phyloP scores from a whole-genome alignment of 30 jellyfish, hydroid and myxozoan genomes.

The Sanderia malayensis region DNA sequence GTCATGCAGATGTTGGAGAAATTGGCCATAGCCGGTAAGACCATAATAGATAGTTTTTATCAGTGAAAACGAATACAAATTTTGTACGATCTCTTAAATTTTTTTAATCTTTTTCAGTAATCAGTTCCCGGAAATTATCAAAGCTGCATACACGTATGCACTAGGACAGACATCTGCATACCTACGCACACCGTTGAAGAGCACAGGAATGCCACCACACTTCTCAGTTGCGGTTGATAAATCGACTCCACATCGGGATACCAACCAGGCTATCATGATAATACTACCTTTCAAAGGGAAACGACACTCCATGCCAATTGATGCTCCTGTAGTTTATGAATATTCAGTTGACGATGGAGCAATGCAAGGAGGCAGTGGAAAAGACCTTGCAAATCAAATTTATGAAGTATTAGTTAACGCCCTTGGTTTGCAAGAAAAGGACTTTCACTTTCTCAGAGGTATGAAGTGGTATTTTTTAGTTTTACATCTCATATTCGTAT shows the following conservation, averaged over 20 bases:
- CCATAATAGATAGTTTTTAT: slow-evolving; percentile 9
- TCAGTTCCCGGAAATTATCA: slow-evolving; percentile 23
- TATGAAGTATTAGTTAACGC: not conserved
- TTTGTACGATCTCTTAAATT: slow-evolving; percentile 14
- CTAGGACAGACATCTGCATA: slow-evolving; percentile 20
- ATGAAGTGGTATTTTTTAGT: not conserved
- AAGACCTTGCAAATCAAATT: not conserved
- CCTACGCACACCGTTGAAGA: slow-evolving; percentile 21
- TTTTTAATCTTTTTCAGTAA: slow-evolving; percentile 15
- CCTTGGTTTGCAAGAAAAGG: not conserved
- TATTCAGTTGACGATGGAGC: not conserved
- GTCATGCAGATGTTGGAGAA: slow-evolving; percentile 17
- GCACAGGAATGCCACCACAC: slow-evolving; percentile 47
- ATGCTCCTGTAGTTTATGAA: not conserved
- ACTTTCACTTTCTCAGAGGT: not conserved
- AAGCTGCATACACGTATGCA: slow-evolving; percentile 31
- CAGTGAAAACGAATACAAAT: slow-evolving; percentile 7
- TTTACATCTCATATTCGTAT: not conserved
- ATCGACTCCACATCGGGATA: slow-evolving; percentile 46
- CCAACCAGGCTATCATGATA: slow-evolving; percentile 41
- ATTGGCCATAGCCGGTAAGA: slow-evolving; percentile 30
- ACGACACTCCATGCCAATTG: slow-evolving; percentile 1
- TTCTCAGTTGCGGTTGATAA: slow-evolving; percentile 31
- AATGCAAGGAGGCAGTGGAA: not conserved
- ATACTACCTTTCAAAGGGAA: slow-evolving; percentile 30